Evolutionary conservation across 2,797 vertebrate species (phyloP).

Genomic region (Acanthiza pusilla): DNA sequence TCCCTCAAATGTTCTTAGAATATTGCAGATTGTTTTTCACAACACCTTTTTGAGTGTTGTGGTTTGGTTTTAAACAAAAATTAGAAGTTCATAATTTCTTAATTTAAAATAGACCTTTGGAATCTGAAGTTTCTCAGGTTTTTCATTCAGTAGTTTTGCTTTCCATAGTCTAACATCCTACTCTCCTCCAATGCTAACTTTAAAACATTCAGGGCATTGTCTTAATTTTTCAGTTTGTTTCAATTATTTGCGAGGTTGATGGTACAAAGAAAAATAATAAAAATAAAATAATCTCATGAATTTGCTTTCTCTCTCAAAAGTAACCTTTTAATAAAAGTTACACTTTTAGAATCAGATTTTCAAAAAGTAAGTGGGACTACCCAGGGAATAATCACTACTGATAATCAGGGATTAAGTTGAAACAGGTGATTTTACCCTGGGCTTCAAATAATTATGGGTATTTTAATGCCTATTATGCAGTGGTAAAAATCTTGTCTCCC

Average conservation of each 20-base stretch:
- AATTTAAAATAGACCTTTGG: not conserved
- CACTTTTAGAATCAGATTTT: not conserved
- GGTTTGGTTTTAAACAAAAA: not conserved
- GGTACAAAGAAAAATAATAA: not conserved
- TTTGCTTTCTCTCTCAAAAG: not conserved
- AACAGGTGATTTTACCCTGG: not conserved
- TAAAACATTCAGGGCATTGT: not conserved
- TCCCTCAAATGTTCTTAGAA: not conserved
- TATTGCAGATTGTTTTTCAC: not conserved
- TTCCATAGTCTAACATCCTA: not conserved
- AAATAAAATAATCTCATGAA: not conserved
- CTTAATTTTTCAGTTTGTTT: not conserved
- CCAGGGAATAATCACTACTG: not conserved
- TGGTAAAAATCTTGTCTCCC: not conserved
- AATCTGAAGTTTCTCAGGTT: not conserved
- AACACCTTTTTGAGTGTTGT: not conserved
- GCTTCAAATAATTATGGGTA: not conserved
- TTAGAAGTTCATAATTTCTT: not conserved
- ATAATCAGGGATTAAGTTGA: not conserved
- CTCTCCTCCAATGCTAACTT: not conserved
- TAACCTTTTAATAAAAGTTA: not conserved
- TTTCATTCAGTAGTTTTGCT: not conserved
- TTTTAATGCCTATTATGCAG: not conserved
- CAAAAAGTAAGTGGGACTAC: not conserved
- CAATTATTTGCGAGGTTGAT: not conserved